Evolutionary conservation across 2,797 vertebrate genomes (phyloP), one percentile per base, ranked within the genome.

Genomic region (Smutsia gigantea): DNA sequence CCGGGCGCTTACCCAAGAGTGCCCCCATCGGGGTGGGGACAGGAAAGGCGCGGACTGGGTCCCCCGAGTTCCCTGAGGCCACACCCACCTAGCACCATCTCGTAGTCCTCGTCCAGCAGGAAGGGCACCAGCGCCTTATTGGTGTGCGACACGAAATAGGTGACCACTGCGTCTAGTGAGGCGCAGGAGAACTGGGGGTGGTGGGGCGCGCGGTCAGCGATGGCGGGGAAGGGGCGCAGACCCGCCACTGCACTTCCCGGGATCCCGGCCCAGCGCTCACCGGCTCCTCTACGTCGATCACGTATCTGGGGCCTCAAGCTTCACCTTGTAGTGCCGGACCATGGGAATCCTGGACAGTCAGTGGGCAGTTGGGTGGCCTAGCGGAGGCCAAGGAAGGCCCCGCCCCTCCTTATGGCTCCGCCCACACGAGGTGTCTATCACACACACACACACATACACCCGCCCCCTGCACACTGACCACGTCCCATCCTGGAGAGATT

Each of bases 321-420:
- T 96, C 96, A 99, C 98, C 0, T 96, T 98, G 97, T 99, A 99
- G 98, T 99, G 99, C 95, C 87, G 99, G 95, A 99, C 94, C 29
- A 98, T 59, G 0, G 98, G 27, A 0, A 17, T 27, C 84, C 98
- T 98, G 97, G 63, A 39, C 59, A 0, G 37, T 37, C 7, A 29
- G 34, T 3, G 34, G 11, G 5, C 37, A 0, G 15, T 46, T 6
- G 53, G 18, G 49, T 0, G 6, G 2, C 11, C 8, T 1, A 23
- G 12, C 59, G 49, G 15, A 5, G 63, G 14, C 34, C 59, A 2
- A 21, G 12, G 31, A 23, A 11, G 42, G 13, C 31, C 53, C 37
- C 2, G 55, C 19, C 57, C 59, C 53, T 61, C 0, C 29, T 3
- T n/a, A 42, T 49, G 66, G 6, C 23, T 23, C 72, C 37, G n/a